Percentiles rank a stretch among this genome's conserved stretches.
Conservation (phyloP, 2,797 vertebrate species). For the Manis pentadactyla region DNA sequence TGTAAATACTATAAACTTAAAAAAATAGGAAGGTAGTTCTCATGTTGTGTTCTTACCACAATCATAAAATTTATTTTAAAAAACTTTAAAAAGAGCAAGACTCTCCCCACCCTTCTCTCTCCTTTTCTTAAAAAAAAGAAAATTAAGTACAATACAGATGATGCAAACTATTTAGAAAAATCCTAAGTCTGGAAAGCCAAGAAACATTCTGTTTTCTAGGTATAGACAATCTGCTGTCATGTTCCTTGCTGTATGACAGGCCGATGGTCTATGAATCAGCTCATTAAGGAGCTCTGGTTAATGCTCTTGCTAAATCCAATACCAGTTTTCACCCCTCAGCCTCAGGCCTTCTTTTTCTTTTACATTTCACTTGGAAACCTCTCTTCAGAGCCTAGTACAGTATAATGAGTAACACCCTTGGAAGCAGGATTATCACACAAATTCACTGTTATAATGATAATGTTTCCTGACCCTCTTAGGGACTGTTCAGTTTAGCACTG, state of each 20-base stretch:
- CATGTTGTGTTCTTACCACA: background rate
- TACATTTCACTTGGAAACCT: conserved; percentile 48
- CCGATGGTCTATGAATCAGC: conserved; percentile 57
- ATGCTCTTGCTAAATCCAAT: conserved; percentile 66
- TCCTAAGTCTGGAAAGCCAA: background rate
- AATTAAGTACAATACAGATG: background rate
- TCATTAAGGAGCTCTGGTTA: conserved; percentile 57
- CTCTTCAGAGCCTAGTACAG: background rate
- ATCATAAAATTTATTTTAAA: background rate
- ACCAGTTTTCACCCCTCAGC: conserved; percentile 3
- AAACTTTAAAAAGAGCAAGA: background rate
- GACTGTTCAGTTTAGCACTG: conserved; percentile 31
- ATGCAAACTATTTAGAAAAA: background rate
- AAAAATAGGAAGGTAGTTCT: background rate
- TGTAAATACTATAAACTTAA: background rate
- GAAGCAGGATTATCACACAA: background rate
- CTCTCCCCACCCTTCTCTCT: background rate
- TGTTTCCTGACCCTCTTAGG: conserved; percentile 62
- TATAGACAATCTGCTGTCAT: background rate
- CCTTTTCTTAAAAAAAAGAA: background rate
- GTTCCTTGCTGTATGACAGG: background rate
- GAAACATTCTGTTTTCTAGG: background rate
- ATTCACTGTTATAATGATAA: conserved; percentile 53
- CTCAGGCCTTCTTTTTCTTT: background rate
- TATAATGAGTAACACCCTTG: conserved; percentile 48